These are phyloP conservation scores for Nyctibius bracteatus DNA, from an alignment of 2,113 vertebrate genomes.

Conservation along the genomic window DNA sequence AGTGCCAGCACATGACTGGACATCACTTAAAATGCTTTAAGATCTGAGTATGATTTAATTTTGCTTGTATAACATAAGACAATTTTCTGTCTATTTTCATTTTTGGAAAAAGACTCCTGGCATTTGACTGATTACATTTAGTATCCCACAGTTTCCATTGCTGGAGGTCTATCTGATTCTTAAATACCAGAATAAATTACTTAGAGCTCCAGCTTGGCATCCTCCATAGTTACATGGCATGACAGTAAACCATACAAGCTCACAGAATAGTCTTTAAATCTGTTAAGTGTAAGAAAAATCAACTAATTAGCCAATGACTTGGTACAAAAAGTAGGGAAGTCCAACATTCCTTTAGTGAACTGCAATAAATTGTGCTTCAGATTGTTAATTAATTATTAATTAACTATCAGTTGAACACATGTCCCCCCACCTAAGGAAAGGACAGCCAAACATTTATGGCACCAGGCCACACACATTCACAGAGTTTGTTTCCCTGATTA, in stretches of 20 bases:
- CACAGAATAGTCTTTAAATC: neutral
- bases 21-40: neutral
- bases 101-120: neutral
- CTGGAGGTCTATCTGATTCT: neutral
- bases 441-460: neutral
- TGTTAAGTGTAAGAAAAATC: neutral
- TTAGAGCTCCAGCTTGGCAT: neutral
- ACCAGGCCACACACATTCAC: neutral
- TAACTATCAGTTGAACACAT: neutral
- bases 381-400: neutral
- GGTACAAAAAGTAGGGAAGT: neutral
- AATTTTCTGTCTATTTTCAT: neutral
- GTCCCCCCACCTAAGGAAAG: neutral
- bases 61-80: neutral
- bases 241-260: neutral
- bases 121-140: neutral
- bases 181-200: neutral
- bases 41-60: neutral
- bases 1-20: neutral
- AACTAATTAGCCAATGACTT: neutral
- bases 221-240: neutral
- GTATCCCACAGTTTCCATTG: neutral
- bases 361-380: neutral
- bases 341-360: neutral
- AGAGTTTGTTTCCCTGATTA: neutral